Evolutionary conservation across 2,888 invertebrate species (phyloP).

Genomic region (Cryptophagus acutangulus): DNA sequence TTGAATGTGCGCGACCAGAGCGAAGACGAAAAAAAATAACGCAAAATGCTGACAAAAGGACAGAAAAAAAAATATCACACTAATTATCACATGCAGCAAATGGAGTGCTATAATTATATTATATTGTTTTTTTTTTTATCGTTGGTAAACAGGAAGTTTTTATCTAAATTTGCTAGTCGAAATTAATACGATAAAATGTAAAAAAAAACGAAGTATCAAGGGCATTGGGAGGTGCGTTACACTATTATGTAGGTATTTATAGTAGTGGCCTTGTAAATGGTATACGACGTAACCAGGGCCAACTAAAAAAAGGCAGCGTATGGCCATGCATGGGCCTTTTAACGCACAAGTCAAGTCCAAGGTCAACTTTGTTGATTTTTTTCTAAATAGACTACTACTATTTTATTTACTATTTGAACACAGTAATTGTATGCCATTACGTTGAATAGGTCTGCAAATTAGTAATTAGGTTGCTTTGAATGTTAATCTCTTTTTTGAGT

Average conservation of each 20-base stretch:
- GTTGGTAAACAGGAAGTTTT: constrained; percentile 7
- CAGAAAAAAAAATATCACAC: too few relatives aligned
- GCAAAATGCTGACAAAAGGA: too few relatives aligned
- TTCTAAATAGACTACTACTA: too few relatives aligned
- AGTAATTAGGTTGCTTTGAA: too few relatives aligned
- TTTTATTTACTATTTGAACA: too few relatives aligned
- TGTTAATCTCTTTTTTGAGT: too few relatives aligned
- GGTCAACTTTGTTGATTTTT: not conserved
- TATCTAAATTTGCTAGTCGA: constrained; percentile 3
- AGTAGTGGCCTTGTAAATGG: not conserved
- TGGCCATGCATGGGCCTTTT: too few relatives aligned
- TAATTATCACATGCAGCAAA: too few relatives aligned
- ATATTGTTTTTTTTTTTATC: too few relatives aligned
- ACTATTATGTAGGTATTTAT: not conserved
- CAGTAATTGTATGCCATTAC: too few relatives aligned
- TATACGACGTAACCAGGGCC: not conserved
- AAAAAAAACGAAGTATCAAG: not conserved
- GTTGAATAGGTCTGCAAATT: too few relatives aligned
- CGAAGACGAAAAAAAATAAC: not conserved
- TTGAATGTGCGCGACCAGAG: not conserved
- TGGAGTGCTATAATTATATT: too few relatives aligned
- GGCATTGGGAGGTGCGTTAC: not conserved
- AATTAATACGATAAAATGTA: not conserved
- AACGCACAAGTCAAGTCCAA: constrained; percentile 2
- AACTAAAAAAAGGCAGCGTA: constrained; percentile 1